Base-by-base conservation (phyloP, 2,113 vertebrate species). In the Campylomormyrus numenius region DNA sequence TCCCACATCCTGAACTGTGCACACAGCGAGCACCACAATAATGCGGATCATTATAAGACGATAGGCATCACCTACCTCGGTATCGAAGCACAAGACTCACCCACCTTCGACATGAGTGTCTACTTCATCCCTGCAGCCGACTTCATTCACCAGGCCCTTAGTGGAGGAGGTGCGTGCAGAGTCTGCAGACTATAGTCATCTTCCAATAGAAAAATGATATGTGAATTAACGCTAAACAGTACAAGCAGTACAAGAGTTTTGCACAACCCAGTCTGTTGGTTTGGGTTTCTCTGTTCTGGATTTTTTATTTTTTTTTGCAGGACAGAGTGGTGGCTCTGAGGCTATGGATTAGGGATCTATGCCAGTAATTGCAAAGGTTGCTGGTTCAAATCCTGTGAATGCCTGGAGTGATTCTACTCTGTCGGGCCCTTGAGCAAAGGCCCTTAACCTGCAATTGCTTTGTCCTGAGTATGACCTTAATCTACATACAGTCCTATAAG, bases 1-100 rank as follows among this genome's bases (percentile, higher is more conserved):
- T 97, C 97, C 27, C 97, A 98, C 62, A 89, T 98, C 90, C 95
- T 98, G 93, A 98, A 98, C 0, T 97, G 97, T 46, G 96, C 97
- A 0, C 97, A 99, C 94, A 97, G 96, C 93, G 95, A 95, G 91
- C 96, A 95, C 92, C 93, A 95, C 46, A 96, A 95, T 3, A 94
- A 94, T 0, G 96, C 97, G 0, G 96, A 97, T 46, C 95, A 94
- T 91, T 98, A 99, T 0, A 91, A 95, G 87, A 95, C 94, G 77
- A 96, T 96, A 15, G 94, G 94, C 66, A 97, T 99, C 93, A 94
- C 94, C 86, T 98, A 98, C 92, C 94, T 97, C 94, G 98, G 97
- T 46, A 96, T 99, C 0, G 97, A 97, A 88, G 97, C 97, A 6
- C 97, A 95, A 0, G 97, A 99, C 93, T 96, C 96, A 0, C 97